Evolutionary conservation across 2,113 vertebrate species (phyloP).

Genomic region (Chaetura pelagica): DNA sequence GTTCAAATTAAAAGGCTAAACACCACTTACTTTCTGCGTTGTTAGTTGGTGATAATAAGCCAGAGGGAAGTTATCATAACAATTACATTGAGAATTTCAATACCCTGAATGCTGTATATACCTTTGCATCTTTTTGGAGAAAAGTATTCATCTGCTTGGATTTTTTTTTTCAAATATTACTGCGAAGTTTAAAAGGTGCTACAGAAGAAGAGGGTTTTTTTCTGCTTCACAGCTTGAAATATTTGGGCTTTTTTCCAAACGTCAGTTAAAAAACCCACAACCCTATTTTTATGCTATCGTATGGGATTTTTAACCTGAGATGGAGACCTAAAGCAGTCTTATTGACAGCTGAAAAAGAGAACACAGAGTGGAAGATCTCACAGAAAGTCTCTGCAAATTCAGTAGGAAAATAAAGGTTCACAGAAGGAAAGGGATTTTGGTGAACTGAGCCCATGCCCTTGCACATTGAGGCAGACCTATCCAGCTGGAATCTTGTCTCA

Average conservation of each 20-base stretch:
- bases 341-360: background rate
- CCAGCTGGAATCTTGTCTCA: background rate
- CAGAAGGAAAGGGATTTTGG: background rate
- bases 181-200: background rate
- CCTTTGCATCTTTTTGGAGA: background rate
- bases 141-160: background rate
- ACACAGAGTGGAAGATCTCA: background rate
- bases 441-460: background rate
- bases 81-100: background rate
- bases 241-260: background rate
- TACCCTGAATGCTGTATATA: background rate
- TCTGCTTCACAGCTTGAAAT: background rate
- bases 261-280: background rate
- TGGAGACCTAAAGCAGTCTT: background rate
- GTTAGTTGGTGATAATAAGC: background rate
- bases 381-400: background rate
- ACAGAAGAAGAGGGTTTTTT: background rate
- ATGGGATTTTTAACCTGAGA: background rate
- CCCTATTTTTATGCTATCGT: background rate
- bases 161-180: background rate
- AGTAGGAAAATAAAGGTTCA: background rate
- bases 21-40: background rate
- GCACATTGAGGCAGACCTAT: rapidly evolving
- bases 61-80: background rate
- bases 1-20: background rate